Evolutionary conservation across 1,140 invertebrate genomes (phyloP), one percentile per base, ranked within the genome.

Genomic region (Psix sp.): DNA sequence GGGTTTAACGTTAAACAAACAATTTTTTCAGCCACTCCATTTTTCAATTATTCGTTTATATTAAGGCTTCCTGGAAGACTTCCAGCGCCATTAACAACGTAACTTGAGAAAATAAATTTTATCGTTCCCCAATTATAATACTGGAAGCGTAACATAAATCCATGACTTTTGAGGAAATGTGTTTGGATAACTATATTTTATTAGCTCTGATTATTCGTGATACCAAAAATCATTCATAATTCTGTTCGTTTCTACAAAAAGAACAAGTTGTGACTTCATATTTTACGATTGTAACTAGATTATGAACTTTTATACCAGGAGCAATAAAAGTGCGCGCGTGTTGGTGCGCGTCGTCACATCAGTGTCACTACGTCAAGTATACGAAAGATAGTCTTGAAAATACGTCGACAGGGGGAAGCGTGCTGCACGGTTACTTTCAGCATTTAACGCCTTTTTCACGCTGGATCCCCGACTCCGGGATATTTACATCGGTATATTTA

Each of bases 401-500:
- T 62, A 57, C 51, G 60, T 71, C 60, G 62, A 51, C 73, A 26
- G 62, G 63, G 62, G 51, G 54, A 52, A 60, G 45, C 40, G 38
- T 13, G 51, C 49, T 24, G 72, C 57, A 70, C 60, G 62, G 56
- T 74, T 78, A 75, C 77, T 80, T 77, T 80, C 79, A 74, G 52
- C 63, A 67, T 79, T 79, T 79, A 79, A 77, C 75, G 72, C 71
- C 71, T 77, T 79, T 77, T 79, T 76, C 76, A 79, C 76, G 63
- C 73, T 46, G 72, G 63, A 73, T 67, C 65, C 63, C 65, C 65
- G 68, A 71, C 68, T 57, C 46, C 42, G 49, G 67, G 52, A 76
- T 79, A 79, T 79, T 79, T 79, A 77, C 75, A 79, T 76, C 52
- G 71, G 74, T 80, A 80, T 80, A 80, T 80, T 78, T 80, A 78